Evolutionary conservation across 2,888 invertebrate genomes (phyloP).

Genomic region (Caenorhabditis sp.): DNA sequence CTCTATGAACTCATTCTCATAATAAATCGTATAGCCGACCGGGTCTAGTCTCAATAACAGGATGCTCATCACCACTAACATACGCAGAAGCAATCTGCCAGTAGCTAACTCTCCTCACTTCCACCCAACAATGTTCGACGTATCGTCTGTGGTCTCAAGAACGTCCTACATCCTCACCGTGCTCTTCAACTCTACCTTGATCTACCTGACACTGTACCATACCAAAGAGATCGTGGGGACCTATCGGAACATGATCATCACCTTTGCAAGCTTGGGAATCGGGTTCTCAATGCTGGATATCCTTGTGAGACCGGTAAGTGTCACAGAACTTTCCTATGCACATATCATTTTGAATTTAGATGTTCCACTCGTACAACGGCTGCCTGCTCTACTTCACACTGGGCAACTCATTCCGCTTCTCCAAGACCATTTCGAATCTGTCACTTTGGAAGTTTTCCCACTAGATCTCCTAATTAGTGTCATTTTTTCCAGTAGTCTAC

Average conservation of each 20-base stretch:
- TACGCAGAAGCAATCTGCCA: too few relatives aligned
- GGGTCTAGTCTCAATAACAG: too few relatives aligned
- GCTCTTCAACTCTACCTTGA: conserved; percentile 9
- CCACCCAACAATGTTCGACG: too few relatives aligned
- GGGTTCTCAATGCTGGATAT: conserved; percentile 13
- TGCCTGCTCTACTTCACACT: conserved; percentile 38
- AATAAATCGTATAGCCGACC: too few relatives aligned
- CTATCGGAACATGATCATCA: conserved; percentile 22
- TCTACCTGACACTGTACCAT: conserved; percentile 15
- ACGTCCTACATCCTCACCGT: conserved; percentile 24
- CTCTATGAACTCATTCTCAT: too few relatives aligned
- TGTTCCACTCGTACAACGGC: conserved; percentile 45
- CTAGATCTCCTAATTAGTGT: too few relatives aligned
- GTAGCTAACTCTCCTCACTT: too few relatives aligned
- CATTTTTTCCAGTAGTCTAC: conserved; percentile 25
- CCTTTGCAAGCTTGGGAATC: conserved; percentile 18
- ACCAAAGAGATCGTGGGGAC: conserved; percentile 16
- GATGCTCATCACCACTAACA: too few relatives aligned
- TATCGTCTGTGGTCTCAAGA: too few relatives aligned
- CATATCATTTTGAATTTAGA: too few relatives aligned
- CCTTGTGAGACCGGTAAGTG: conserved; percentile 14
- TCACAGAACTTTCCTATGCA: too few relatives aligned
- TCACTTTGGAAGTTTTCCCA: background rate
- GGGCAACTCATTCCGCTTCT: conserved; percentile 5
- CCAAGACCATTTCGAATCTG: background rate